Evolutionary conservation across 2,113 vertebrate species (phyloP), one percentile per base, ranked within the genome.

Genomic region (Ancistrus triradiatus): DNA sequence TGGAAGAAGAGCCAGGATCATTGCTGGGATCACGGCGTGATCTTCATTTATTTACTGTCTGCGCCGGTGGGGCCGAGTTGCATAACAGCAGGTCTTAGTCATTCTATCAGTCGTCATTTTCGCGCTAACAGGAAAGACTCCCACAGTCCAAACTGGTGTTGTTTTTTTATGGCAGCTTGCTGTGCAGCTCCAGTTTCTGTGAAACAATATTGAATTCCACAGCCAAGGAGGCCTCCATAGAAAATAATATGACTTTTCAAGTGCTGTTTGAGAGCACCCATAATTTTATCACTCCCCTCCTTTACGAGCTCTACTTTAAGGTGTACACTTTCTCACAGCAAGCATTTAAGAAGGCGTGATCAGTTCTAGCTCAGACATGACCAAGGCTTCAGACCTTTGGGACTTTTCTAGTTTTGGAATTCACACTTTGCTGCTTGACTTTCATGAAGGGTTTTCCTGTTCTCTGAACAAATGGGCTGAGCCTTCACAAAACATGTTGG

Each of bases 41-140:
- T 51, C 35, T 51, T 25, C 10, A 35, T 63, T 63, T 63, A 42
- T 63, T 63, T 63, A 63, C 47, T 21, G 60, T 58, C 55, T 58
- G 38, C 55, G 19, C 35, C 22, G 6, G 47, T 38, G 22, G 15
- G 18, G 37, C 24, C 47, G 0, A 22, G 9, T 63, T 63, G 35
- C 48, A 42, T 63, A 51, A 27, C 48, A 27, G 10, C 7, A 35
- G 21, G 6, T 18, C 47, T 63, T 63, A 51, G 33, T 51, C 60
- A 63, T 22, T 22, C 33, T 19, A 7, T 13, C 13, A 7, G 22
- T 28, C 11, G 24, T 51, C 59, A 50, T 62, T 33, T 27, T 61
- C 19, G n/a, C 59, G 24, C 28, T 21, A 35, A 48, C 44, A 40
- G 59, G 9, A 31, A 62, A 50, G 35, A 51, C 60, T 42, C 60